Evolutionary conservation across 92 coral and sea anemone species (phyloP).

Genomic region (Chrysogorgia sp.): DNA sequence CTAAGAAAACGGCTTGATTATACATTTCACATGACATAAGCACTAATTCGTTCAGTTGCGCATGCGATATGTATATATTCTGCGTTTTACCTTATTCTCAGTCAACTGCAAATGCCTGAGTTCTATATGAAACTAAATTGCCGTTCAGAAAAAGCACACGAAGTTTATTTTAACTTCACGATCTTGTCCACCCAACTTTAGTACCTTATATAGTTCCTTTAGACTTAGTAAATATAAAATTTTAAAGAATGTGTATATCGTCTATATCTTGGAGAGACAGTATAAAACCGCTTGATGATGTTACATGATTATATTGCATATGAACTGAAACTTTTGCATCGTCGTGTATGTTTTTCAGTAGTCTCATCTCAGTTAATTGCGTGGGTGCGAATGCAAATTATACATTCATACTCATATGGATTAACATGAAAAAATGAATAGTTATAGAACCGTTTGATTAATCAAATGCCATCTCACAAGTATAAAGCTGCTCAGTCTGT

Average conservation of each 20-base stretch:
- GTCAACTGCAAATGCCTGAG: too few relatives aligned
- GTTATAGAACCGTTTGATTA: background rate
- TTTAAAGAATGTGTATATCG: conserved; percentile 3
- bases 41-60: too few relatives aligned
- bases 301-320: too few relatives aligned
- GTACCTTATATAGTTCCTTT: background rate
- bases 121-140: background rate
- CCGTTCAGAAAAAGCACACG: background rate
- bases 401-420: conserved; percentile 1
- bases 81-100: too few relatives aligned
- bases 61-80: too few relatives aligned
- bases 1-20: too few relatives aligned
- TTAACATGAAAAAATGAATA: background rate
- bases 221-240: background rate
- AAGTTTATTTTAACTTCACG: background rate
- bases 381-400: conserved; percentile 22
- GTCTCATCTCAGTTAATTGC: conserved; percentile 19
- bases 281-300: too few relatives aligned
- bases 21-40: too few relatives aligned
- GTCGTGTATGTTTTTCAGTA: background rate
- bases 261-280: background rate
- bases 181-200: background rate
- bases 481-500: background rate
- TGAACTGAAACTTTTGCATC: background rate
- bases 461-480: background rate